Percentiles rank a stretch among this genome's conserved stretches.
Evolutionary conservation across 2,797 vertebrate genomes (phyloP).

Genomic region (Aeoliscus strigatus): DNA sequence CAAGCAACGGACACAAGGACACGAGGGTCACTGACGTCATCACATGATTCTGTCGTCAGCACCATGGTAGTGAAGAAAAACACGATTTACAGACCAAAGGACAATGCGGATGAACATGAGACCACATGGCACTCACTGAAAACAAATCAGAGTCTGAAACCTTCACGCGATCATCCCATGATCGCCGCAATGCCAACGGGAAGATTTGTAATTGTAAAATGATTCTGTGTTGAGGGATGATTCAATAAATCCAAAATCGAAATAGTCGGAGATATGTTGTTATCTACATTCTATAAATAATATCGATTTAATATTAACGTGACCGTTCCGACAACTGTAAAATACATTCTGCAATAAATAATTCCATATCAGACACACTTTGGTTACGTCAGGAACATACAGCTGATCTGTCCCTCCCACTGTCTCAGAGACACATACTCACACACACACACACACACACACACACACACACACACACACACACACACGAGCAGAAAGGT

Average conservation of each 20-base stretch:
- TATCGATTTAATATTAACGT: slow-evolving; percentile 28
- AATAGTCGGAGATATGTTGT: slow-evolving; percentile 23
- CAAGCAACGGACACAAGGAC: slow-evolving; percentile 48
- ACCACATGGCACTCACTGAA: slow-evolving; percentile 16
- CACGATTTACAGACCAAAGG: slow-evolving; percentile 37
- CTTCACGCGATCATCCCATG: too few relatives aligned
- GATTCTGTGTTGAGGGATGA: slow-evolving; percentile 15
- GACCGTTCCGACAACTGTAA: slow-evolving; percentile 38
- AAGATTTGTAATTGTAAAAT: too few relatives aligned
- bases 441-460: slow-evolving; percentile 6
- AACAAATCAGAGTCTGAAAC: slow-evolving; percentile 20
- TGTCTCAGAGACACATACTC: background rate
- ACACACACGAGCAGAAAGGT: slow-evolving; percentile 40
- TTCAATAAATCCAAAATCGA: slow-evolving; percentile 8
- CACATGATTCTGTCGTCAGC: slow-evolving; percentile 55
- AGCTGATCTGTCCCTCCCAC: slow-evolving; percentile 20
- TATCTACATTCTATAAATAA: slow-evolving; percentile 16
- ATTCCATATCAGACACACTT: slow-evolving; percentile 52
- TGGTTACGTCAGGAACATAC: slow-evolving; percentile 57
- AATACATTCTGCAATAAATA: slow-evolving; percentile 63
- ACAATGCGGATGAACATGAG: slow-evolving; percentile 23
- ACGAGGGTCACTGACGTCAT: too few relatives aligned
- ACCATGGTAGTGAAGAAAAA: slow-evolving; percentile 27
- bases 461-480: slow-evolving; percentile 11
- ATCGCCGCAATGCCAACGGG: too few relatives aligned